Evolutionary conservation across 2,888 invertebrate genomes (phyloP), one percentile per base, ranked within the genome.

Genomic region (Drosophila acutilabella): DNA sequence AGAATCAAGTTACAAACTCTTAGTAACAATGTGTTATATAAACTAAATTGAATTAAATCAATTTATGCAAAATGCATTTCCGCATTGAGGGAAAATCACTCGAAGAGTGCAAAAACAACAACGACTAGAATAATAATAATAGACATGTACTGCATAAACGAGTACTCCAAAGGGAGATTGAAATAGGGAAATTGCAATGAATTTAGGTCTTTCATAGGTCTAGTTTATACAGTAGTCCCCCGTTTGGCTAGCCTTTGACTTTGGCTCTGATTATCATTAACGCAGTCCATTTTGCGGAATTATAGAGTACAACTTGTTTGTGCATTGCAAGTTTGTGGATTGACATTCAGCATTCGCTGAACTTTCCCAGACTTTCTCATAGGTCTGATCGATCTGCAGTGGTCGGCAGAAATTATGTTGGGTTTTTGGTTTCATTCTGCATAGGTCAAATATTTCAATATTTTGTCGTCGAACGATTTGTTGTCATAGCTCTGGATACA

Each of bases 401-500:
- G 64, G 59, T 85, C 65, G 66, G 58, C 81, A 81, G 51, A 70
- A 71, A 51, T 51, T 62, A 14, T 16, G n/a, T 18, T 20, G 20
- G 57, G 45, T 57, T 57, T 51, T 41, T 42, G 36, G 30, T 48
- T 59, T 69, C 50, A 44, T 62, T 74, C 74, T 73, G 89, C 89
- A 86, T 88, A 86, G 87, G 83, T 80, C 80, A 80, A 82, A 81
- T 62, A 61, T 54, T 64, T 66, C 52, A 64, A 58, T 70, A 67
- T 58, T 64, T 61, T 23, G 40, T 59, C 53, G 56, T 57, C 45
- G 47, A n/a, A 36, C 66, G 59, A 50, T 73, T 74, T 74, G 78
- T 74, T 74, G 74, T 72, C 73, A 58, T 77, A 77, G 78, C 73
- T 77, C 72, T 50, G 33, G 20, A 14, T 14, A 23, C 16, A 42